These are phyloP conservation scores for Cryptosula pallasiana DNA, from an alignment of 2,888 invertebrate species.

Conservation along the genomic window DNA sequence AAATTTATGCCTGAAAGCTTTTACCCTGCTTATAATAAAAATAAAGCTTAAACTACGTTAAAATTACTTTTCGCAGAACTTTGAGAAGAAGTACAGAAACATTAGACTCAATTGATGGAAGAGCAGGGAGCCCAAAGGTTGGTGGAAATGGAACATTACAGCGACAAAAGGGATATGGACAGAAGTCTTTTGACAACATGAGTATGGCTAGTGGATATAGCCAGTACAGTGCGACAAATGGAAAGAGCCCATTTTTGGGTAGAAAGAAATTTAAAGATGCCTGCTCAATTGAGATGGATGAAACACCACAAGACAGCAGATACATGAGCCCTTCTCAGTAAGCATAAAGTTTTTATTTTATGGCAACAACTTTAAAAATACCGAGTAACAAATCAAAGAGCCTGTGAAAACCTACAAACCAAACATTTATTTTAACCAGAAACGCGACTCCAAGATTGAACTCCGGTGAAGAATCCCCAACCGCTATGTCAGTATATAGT, in stretches of 20 bases:
- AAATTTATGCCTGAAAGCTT: no score
- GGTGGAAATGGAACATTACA: slow-evolving; percentile 8
- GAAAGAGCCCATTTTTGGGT: slow-evolving; percentile 1
- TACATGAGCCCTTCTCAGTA: slow-evolving; percentile 1
- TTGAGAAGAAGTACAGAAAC: slow-evolving; percentile 7
- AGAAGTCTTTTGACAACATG: not conserved
- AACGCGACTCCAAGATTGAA: no score
- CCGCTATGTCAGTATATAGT: slow-evolving; percentile 14
- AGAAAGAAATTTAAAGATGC: slow-evolving; percentile 22
- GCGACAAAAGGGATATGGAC: not conserved
- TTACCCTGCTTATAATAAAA: no score
- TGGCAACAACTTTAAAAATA: no score
- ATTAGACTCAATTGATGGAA: slow-evolving; percentile 4
- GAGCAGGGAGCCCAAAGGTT: not conserved
- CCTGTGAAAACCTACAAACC: no score
- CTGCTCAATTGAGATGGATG: not conserved
- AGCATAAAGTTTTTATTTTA: not conserved
- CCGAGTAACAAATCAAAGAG: no score
- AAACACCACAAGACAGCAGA: not conserved
- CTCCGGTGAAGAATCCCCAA: slow-evolving; percentile 13
- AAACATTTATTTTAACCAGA: no score
- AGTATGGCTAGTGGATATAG: slow-evolving; percentile 16
- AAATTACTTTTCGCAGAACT: no score
- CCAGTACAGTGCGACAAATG: not conserved
- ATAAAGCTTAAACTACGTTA: no score